Conservation (phyloP, 2,888 invertebrate genomes). For the Uloborus plumipes region DNA sequence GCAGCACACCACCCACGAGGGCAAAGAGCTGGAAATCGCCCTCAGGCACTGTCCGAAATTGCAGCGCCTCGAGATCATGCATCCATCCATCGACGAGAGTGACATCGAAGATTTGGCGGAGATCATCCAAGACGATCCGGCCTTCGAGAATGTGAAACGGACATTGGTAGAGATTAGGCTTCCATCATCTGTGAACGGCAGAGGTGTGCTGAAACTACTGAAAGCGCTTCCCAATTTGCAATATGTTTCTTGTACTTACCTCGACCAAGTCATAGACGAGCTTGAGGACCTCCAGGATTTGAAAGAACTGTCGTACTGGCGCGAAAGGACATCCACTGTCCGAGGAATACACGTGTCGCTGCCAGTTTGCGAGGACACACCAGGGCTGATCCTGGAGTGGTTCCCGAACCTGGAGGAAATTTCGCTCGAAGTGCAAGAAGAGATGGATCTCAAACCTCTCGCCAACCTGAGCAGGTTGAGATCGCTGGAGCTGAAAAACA, state of each 20-base stretch:
- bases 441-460: conserved; percentile 64
- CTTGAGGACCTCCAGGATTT: conserved; percentile 43
- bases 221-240: conserved; percentile 63
- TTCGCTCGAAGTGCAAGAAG: conserved; percentile 66
- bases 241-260: conserved; percentile 64
- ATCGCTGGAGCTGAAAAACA: conserved; percentile 65
- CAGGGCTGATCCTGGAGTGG: conserved; percentile 60
- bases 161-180: conserved; percentile 56
- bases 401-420: conserved; percentile 66
- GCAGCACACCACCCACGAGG: conserved; percentile 64
- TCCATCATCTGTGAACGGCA: conserved; percentile 66
- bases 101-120: conserved; percentile 59
- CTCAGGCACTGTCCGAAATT: conserved; percentile 62
- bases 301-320: conserved; percentile 35
- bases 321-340: conserved; percentile 44
- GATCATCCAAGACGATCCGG: conserved; percentile 13
- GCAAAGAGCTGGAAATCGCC: conserved; percentile 57
- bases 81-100: conserved; percentile 66
- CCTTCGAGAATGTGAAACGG: conserved; percentile 19
- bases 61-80: conserved; percentile 63
- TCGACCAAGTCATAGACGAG: conserved; percentile 66
- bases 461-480: conserved; percentile 40
- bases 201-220: conserved; percentile 62
- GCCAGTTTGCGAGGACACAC: conserved; percentile 64
- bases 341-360: conserved; percentile 61